phyloP scores from a whole-genome alignment of 2,888 invertebrate species.

The Linnaemya tessellans region DNA sequence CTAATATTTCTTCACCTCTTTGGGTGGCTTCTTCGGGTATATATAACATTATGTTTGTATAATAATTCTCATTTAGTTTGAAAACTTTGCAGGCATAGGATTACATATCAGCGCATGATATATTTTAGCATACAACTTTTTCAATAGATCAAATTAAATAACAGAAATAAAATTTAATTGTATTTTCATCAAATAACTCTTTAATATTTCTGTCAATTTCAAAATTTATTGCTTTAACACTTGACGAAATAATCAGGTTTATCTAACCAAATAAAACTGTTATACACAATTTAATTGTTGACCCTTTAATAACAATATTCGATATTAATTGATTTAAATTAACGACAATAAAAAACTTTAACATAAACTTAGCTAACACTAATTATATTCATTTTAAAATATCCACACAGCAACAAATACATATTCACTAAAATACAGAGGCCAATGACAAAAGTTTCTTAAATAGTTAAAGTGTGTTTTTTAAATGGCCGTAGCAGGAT shows the following conservation, averaged over 20 bases:
- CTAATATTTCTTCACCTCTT: too few relatives aligned
- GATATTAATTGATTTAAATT: conserved; percentile 51
- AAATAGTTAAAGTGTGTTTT: neutral
- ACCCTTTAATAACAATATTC: conserved; percentile 40
- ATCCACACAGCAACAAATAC: conserved; percentile 27
- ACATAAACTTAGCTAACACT: conserved; percentile 36
- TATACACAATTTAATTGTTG: conserved; percentile 37
- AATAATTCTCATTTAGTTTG: too few relatives aligned
- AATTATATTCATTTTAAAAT: conserved; percentile 39
- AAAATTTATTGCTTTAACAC: conserved; percentile 37
- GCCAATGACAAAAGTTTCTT: neutral
- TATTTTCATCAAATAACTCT: neutral
- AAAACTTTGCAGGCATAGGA: too few relatives aligned
- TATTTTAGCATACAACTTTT: too few relatives aligned
- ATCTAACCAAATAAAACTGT: conserved; percentile 34
- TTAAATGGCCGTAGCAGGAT: too few relatives aligned
- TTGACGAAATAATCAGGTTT: conserved; percentile 25
- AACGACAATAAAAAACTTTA: conserved; percentile 26
- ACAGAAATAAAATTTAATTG: too few relatives aligned
- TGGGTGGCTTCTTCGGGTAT: too few relatives aligned
- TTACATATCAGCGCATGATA: too few relatives aligned
- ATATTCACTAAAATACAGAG: neutral
- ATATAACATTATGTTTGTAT: too few relatives aligned
- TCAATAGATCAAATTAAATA: too few relatives aligned
- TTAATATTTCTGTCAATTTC: conserved; percentile 13